phyloP scores from a whole-genome alignment of 2,113 vertebrate genomes.

The Nesoenas mayeri region DNA sequence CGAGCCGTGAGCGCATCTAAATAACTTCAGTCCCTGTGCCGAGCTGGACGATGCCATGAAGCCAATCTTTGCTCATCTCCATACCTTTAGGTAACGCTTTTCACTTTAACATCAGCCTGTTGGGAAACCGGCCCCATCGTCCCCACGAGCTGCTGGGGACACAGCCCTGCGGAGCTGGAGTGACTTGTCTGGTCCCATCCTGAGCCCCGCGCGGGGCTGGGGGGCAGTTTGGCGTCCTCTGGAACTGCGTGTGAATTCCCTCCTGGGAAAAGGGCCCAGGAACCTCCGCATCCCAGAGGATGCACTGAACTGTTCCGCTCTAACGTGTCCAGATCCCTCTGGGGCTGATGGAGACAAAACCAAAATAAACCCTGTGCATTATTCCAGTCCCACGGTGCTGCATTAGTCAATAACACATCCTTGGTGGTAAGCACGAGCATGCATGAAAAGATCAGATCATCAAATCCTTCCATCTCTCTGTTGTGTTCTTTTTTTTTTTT shows the following conservation, averaged over 20 bases:
- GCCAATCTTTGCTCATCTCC: neutral
- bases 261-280: neutral
- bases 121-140: neutral
- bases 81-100: neutral
- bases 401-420: neutral
- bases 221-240: neutral
- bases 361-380: neutral
- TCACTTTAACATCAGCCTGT: neutral
- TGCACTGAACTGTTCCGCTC: neutral
- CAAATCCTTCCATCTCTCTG: neutral
- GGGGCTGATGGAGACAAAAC: neutral
- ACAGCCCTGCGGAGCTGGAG: too few species aligned
- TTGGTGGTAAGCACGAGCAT: neutral
- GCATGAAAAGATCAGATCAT: neutral
- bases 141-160: neutral
- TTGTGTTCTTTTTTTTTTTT: neutral
- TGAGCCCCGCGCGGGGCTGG: neutral
- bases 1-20: accelerated
- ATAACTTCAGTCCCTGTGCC: neutral
- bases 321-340: neutral
- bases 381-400: neutral
- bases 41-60: neutral
- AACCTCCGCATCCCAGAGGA: neutral
- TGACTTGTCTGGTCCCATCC: neutral
- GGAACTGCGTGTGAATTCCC: too few species aligned